Base-by-base conservation (phyloP, 2,888 invertebrate species). In the Crematogaster levior region DNA sequence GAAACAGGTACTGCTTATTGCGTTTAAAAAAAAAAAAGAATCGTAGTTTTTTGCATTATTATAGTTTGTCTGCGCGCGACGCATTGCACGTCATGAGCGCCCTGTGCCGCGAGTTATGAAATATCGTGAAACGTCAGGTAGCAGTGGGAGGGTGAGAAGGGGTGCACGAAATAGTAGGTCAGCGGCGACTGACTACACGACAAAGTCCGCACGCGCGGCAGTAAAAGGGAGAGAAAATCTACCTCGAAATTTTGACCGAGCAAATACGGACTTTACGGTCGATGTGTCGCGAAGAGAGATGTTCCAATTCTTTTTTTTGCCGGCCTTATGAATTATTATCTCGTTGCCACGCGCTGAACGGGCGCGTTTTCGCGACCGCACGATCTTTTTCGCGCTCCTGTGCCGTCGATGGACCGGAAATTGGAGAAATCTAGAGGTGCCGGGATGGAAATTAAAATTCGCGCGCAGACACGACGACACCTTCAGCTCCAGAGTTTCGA, bases 361-460 rank as follows among this genome's bases (percentile, higher is more conserved):
- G 9, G 53, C 27, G 27, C 53, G 40, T n/a, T 72, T 72, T 74
- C 34, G 68, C 37, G 21, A 1, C 10, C 24, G 30, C 18, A 24
- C n/a, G n/a, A 1, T 56, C 46, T 34, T 3, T 40, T 37, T 3
- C 40, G 43, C 51, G 58, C 37, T 40, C 12, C n/a, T n/a, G n/a
- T 27, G 18, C 21, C 40, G 9, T 30, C 30, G 51, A 68, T 68
- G 65, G 65, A 7, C 34, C 72, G 84, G 84, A 86, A 86, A 86
- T 86, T 81, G 75, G 65, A 65, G 65, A 53, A 80, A 72, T 81
- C 63, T 46, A 21, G 61, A 77, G 66, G 15, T 60, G 56, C 18
- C 61, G n/a, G 43, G 60, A 79, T 84, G 79, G 43, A 84, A 86
- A 86, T 84, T 86, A 86, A 86, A 86, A 86, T 66, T 74, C 53